phyloP scores from a whole-genome alignment of 2,797 vertebrate genomes.

The Lutjanus campechanus region DNA sequence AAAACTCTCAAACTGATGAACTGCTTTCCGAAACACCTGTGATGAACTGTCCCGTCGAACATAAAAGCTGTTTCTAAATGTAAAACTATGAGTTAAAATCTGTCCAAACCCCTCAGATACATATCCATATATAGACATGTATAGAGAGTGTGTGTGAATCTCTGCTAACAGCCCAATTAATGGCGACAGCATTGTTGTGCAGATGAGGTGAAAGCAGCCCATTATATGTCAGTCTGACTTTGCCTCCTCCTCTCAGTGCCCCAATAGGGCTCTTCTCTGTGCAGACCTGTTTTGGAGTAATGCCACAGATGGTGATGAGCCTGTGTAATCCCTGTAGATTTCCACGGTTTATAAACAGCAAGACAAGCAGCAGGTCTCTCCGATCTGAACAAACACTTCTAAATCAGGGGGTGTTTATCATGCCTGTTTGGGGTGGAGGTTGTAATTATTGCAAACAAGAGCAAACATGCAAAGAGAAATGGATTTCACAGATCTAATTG shows the following conservation, averaged over 20 bases:
- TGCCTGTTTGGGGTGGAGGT: conserved; percentile 82
- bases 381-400: conserved; percentile 83
- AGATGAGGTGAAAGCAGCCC: conserved; percentile 75
- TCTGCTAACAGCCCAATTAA: conserved; percentile 74
- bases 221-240: conserved; percentile 72
- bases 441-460: conserved; percentile 88
- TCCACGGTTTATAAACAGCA: conserved; percentile 84
- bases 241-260: conserved; percentile 57
- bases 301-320: conserved; percentile 87
- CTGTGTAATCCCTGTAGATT: conserved; percentile 82
- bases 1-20: too few species aligned
- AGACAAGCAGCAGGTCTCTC: conserved; percentile 81
- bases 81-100: conserved; percentile 2
- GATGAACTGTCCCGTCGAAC: too few species aligned
- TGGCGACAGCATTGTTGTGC: conserved; percentile 67
- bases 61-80: not conserved
- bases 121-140: not conserved
- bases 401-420: conserved; percentile 83
- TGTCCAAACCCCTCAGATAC: not conserved
- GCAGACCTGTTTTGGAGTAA: conserved; percentile 82
- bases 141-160: conserved; percentile 7
- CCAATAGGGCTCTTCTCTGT: conserved; percentile 60
- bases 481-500: conserved; percentile 88
- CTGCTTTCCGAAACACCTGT: too few species aligned
- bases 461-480: conserved; percentile 87